These are phyloP conservation scores for Autographa gamma DNA, from an alignment of 2,888 invertebrate species.

Conservation along the genomic window DNA sequence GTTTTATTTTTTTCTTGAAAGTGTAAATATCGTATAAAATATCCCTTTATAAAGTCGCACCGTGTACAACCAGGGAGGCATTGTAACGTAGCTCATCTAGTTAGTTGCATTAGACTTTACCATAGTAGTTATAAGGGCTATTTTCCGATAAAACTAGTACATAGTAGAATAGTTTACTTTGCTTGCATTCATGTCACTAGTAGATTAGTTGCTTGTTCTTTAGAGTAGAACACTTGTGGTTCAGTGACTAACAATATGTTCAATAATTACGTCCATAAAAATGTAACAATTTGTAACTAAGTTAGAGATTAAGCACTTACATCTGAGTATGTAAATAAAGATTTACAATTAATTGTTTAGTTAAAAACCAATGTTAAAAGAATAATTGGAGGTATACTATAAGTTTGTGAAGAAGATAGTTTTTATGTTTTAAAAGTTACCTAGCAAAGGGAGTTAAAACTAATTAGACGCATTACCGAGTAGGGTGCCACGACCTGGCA, in stretches of 20 bases:
- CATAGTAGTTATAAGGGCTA: slow-evolving; percentile 39
- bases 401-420: background rate
- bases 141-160: slow-evolving; percentile 43
- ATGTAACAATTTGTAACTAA: slow-evolving; percentile 20
- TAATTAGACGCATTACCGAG: background rate
- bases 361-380: background rate
- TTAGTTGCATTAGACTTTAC: slow-evolving; percentile 36
- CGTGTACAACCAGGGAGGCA: slow-evolving; percentile 25
- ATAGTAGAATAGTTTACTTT: slow-evolving; percentile 48
- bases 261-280: slow-evolving; percentile 29
- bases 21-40: background rate
- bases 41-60: slow-evolving; percentile 33
- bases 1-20: no score
- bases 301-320: slow-evolving; percentile 43
- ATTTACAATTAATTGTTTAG: background rate
- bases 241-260: slow-evolving; percentile 66
- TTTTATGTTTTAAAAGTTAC: background rate
- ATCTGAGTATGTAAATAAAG: slow-evolving; percentile 19
- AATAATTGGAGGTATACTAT: background rate
- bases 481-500: background rate
- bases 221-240: slow-evolving; percentile 53
- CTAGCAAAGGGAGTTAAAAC: background rate
- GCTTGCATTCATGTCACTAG: slow-evolving; percentile 59
- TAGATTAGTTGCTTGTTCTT: slow-evolving; percentile 60
- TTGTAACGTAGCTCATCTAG: slow-evolving; percentile 41